phyloP scores from a whole-genome alignment of 2,888 invertebrate genomes.

The Fissipunctia ypsillon region DNA sequence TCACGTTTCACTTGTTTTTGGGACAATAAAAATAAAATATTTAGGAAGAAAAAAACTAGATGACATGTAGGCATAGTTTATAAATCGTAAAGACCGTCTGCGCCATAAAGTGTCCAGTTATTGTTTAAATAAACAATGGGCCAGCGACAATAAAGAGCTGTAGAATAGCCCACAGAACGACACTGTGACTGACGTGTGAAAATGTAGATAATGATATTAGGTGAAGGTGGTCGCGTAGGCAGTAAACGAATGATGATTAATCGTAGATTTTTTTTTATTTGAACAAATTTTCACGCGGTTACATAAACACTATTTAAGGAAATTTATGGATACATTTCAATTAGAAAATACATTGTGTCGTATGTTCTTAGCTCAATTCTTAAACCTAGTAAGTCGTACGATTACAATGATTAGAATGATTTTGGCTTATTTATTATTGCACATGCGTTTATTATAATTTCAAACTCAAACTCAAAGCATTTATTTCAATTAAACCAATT shows the following conservation, averaged over 20 bases:
- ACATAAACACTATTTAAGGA: too few species aligned
- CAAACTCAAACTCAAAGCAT: too few species aligned
- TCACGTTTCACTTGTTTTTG: constrained; percentile 74
- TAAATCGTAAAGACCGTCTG: constrained; percentile 86
- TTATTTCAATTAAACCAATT: too few species aligned
- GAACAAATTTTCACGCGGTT: too few species aligned
- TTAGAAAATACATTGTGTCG: too few species aligned
- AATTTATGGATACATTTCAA: too few species aligned
- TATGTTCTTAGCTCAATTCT: too few species aligned
- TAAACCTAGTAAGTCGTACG: too few species aligned
- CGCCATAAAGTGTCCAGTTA: constrained; percentile 85
- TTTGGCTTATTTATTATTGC: too few species aligned
- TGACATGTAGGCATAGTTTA: constrained; percentile 78
- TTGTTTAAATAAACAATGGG: constrained; percentile 89
- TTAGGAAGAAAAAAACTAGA: constrained; percentile 70
- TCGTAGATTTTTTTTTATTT: background rate
- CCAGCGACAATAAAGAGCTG: constrained; percentile 82
- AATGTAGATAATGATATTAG: constrained; percentile 74
- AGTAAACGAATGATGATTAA: constrained; percentile 13
- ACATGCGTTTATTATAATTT: too few species aligned
- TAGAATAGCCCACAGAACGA: constrained; percentile 82
- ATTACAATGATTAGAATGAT: too few species aligned
- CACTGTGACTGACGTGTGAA: constrained; percentile 82
- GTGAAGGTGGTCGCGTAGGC: constrained; percentile 59
- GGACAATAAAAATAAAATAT: constrained; percentile 77